Evolutionary conservation across 2,888 invertebrate genomes (phyloP).

Genomic region (Junonia oenone): DNA sequence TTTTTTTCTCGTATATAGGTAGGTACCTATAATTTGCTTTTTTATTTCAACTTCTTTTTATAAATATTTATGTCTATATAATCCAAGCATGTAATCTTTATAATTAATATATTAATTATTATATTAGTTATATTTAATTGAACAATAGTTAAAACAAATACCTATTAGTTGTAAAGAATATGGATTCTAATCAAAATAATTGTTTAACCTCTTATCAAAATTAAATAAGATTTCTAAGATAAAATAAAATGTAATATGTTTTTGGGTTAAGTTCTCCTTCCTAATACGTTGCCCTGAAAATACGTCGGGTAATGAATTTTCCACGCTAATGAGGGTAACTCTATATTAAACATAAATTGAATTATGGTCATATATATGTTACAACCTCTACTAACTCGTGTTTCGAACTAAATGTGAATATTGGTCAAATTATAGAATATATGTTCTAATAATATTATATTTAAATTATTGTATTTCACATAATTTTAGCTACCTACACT

Average conservation of each 20-base stretch:
- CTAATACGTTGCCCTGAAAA: neutral
- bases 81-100: too few relatives aligned
- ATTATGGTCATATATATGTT: neutral
- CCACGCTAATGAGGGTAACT: constrained; percentile 3
- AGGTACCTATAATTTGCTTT: too few relatives aligned
- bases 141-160: too few relatives aligned
- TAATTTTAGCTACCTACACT: too few relatives aligned
- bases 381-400: neutral
- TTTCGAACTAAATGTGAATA: neutral
- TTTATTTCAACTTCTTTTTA: too few relatives aligned
- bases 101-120: too few relatives aligned
- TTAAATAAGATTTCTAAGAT: neutral
- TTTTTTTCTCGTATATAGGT: too few relatives aligned
- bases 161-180: too few relatives aligned
- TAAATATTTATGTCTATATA: too few relatives aligned
- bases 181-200: neutral
- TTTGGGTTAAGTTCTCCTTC: neutral
- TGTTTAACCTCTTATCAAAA: neutral
- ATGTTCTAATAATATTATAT: too few relatives aligned
- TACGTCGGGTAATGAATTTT: neutral
- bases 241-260: neutral
- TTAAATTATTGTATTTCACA: neutral
- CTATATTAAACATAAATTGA: constrained; percentile 1
- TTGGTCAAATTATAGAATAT: neutral
- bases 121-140: too few relatives aligned